phyloP scores from a whole-genome alignment of 2,888 invertebrate species.

The Pterostichus madidus region DNA sequence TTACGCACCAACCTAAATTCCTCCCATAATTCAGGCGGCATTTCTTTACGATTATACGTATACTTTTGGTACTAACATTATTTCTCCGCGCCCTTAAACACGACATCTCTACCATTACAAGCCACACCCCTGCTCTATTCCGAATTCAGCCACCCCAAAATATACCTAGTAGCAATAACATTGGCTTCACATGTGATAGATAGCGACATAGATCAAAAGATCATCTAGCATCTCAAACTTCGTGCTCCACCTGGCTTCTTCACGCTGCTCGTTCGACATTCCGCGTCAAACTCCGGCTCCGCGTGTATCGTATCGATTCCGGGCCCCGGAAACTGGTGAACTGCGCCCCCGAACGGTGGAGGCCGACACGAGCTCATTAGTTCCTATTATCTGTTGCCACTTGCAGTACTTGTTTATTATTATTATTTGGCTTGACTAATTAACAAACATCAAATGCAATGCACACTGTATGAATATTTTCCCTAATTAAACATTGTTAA shows the following conservation, averaged over 20 bases:
- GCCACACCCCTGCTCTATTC: background rate
- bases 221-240: constrained; percentile 27
- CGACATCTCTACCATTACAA: background rate
- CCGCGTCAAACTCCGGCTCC: constrained; percentile 14
- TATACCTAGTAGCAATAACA: background rate
- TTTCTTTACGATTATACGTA: no score
- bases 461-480: constrained; percentile 38
- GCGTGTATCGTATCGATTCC: constrained; percentile 12
- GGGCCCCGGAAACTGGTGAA: background rate
- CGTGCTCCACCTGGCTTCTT: constrained; percentile 11
- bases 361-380: constrained; percentile 38
- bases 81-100: background rate
- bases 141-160: background rate
- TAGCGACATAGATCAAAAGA: constrained; percentile 58
- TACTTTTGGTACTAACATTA: no score
- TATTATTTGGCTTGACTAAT: constrained; percentile 58
- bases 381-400: constrained; percentile 59
- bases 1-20: no score
- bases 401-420: constrained; percentile 51
- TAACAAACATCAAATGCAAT: constrained; percentile 56
- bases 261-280: background rate
- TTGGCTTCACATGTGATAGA: constrained; percentile 44
- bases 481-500: constrained; percentile 46
- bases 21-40: no score
- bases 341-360: background rate